phyloP scores from a whole-genome alignment of 2,888 invertebrate species.

The Maniola hyperantus region DNA sequence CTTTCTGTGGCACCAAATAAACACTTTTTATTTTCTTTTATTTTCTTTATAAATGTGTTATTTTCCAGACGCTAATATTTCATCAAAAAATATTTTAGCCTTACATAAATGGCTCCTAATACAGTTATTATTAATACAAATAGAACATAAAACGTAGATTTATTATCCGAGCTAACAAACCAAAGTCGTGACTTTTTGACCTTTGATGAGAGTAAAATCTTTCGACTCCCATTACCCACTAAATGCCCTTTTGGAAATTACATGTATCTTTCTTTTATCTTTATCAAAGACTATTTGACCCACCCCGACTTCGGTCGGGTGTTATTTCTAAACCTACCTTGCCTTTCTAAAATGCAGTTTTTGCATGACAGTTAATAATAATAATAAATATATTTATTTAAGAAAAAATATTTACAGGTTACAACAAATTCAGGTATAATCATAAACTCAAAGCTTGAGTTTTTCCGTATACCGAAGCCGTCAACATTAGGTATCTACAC shows the following conservation, averaged over 20 bases:
- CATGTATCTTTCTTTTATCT: slow-evolving; percentile 1
- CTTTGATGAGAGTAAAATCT: slow-evolving; percentile 8
- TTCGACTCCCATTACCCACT: slow-evolving; percentile 10
- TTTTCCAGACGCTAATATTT: slow-evolving; percentile 7
- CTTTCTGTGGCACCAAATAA: too few species aligned
- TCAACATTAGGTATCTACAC: too few species aligned
- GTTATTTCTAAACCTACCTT: too few species aligned
- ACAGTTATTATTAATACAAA: slow-evolving; percentile 10
- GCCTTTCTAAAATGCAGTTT: too few species aligned
- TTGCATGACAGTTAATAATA: too few species aligned
- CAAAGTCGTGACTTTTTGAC: slow-evolving; percentile 16
- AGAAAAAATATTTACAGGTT: too few species aligned
- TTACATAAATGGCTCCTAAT: slow-evolving; percentile 2
- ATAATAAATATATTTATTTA: too few species aligned
- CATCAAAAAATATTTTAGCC: slow-evolving; percentile 3
- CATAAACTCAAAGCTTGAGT: too few species aligned
- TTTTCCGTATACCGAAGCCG: too few species aligned
- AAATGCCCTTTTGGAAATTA: slow-evolving; percentile 7
- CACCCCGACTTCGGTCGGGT: too few species aligned
- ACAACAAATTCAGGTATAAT: too few species aligned
- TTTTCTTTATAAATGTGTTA: not conserved
- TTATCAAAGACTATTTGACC: not conserved
- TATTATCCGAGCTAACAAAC: not conserved
- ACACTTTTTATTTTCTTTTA: too few species aligned
- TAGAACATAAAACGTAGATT: slow-evolving; percentile 14